Percentiles rank a stretch among this genome's conserved stretches.
Evolutionary conservation across 2,888 invertebrate species (phyloP).

Genomic region (Drosophila aldrichi): DNA sequence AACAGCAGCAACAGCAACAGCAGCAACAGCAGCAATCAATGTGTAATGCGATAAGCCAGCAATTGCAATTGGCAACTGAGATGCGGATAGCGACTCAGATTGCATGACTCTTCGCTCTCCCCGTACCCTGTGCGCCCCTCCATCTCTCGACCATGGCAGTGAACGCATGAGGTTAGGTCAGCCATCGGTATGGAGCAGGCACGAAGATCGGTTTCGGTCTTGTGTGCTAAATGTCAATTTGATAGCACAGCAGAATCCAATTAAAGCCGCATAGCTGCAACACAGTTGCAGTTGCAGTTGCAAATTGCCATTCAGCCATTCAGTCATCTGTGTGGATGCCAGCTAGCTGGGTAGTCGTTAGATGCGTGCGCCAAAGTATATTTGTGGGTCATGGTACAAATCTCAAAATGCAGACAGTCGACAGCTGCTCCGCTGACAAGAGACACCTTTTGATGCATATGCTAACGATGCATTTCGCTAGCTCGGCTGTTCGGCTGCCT

Average conservation of each 20-base stretch:
- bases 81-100: slow-evolving; percentile 43
- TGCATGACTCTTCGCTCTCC: background rate
- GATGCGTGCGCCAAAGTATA: slow-evolving; percentile 75
- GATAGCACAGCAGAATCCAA: slow-evolving; percentile 72
- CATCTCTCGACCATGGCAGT: background rate
- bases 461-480: slow-evolving; percentile 65
- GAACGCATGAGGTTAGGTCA: slow-evolving; percentile 75
- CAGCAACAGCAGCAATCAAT: slow-evolving; percentile 55
- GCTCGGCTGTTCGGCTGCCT: background rate
- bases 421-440: slow-evolving; percentile 63
- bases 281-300: slow-evolving; percentile 55
- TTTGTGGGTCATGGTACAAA: slow-evolving; percentile 80
- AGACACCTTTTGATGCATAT: slow-evolving; percentile 76
- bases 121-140: no score
- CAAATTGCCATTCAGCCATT: slow-evolving; percentile 64
- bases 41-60: slow-evolving; percentile 74
- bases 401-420: slow-evolving; percentile 57
- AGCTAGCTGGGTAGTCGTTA: slow-evolving; percentile 60
- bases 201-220: slow-evolving; percentile 36
- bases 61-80: slow-evolving; percentile 56
- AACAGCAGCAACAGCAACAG: no score
- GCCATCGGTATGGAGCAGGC: slow-evolving; percentile 33
- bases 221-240: slow-evolving; percentile 80
- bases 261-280: slow-evolving; percentile 66
- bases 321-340: slow-evolving; percentile 18